Evolutionary conservation across 2,797 vertebrate genomes (phyloP), one percentile per base, ranked within the genome.

Genomic region (Apodemus agrarius): DNA sequence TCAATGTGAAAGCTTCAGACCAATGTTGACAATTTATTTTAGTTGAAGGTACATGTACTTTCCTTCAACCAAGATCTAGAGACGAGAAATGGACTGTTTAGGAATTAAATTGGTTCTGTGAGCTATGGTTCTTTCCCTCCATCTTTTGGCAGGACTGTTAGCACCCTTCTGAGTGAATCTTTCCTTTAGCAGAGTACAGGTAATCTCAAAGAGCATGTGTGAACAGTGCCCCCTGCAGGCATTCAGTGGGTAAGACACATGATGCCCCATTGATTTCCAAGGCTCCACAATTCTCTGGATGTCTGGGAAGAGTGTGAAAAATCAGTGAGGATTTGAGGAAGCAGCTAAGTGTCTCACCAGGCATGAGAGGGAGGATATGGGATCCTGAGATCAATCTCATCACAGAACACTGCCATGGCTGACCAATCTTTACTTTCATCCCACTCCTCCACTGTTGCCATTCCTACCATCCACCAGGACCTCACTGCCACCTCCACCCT

Each of bases 161-260:
- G 12, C 31, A 69, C 67, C 63, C 49, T 72, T 72, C 24, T 37
- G 65, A 34, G 14, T 29, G 22, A 69, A n/a, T 46, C 34, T 87
- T 87, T 2, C 14, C 12, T 75, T 46, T 3, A 54, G 46, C 24
- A 0, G 6, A 14, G 0, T 10, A 8, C 7, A 0, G 21, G 16
- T 8, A 11, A 31, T 12, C 65, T 10, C 46, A 1, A 4, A 65
- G 65, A 82, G 9, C 2, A 22, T 1, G 7, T 0, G 29, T 40
- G 2, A 89, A 34, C 26, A 80, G 75, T 22, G 4, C 54, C 76
- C 75, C 31, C 84, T 52, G n/a, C 34, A 40, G 69, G n/a, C 12
- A n/a, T 2, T 24, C 12, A 2, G 5, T 37, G 67, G 17, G n/a
- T n/a, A 78, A 6, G 13, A 46, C 49, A 10, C 11, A 65, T 22